Conservation (phyloP, 2,888 invertebrate genomes). For the Chloroclystis v-ata region DNA sequence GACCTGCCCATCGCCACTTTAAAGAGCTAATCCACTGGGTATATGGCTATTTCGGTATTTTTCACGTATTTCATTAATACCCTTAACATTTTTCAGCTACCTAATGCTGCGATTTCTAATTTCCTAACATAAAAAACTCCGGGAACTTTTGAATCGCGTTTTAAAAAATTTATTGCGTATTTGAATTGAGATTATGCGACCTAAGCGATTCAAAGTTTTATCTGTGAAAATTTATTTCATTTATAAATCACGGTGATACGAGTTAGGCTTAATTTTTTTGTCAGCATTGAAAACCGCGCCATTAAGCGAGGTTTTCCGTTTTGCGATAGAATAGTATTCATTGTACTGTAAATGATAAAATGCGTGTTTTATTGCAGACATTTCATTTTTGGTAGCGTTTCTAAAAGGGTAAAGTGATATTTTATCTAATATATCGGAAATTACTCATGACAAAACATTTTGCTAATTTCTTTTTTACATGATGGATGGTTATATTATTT, state of each 20-base stretch:
- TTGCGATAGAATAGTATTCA: constrained; percentile 13
- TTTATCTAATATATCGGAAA: no score
- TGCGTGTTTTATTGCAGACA: background rate
- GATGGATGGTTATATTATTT: no score
- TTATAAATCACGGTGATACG: constrained; percentile 41
- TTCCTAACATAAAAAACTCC: background rate
- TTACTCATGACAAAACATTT: no score
- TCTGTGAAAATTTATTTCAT: constrained; percentile 40
- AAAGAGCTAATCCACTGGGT: no score
- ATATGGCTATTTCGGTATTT: no score
- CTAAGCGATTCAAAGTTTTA: constrained; percentile 35
- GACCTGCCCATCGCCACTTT: no score
- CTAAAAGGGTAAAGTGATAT: no score
- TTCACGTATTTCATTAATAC: no score
- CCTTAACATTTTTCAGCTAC: no score
- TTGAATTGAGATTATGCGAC: constrained; percentile 30
- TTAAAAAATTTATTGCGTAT: constrained; percentile 29
- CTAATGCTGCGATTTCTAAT: no score
- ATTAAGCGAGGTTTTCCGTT: constrained; percentile 11
- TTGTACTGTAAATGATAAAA: constrained; percentile 5
- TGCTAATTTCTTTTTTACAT: no score
- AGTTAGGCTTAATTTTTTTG: constrained; percentile 30
- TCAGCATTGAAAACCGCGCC: constrained; percentile 26
- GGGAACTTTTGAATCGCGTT: constrained; percentile 9
- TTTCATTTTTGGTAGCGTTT: background rate